Base-by-base conservation (phyloP, 2,113 vertebrate genomes). In the Cygnus buccinator region DNA sequence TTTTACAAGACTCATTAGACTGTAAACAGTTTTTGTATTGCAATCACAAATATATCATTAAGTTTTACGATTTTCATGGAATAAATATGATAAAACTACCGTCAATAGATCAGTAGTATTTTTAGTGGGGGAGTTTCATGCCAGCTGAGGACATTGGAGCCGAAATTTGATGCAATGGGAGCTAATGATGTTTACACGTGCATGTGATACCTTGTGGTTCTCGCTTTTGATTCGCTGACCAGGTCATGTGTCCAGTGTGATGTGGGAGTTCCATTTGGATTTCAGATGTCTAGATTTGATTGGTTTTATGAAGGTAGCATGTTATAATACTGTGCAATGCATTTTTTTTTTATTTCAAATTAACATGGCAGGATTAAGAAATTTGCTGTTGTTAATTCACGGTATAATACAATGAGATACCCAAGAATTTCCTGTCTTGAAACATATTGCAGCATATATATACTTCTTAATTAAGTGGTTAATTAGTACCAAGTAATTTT, bases 151-250 rank as follows among this genome's bases (percentile, higher is more conserved):
- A 25, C 41, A 46, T 23, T 26, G 50, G 15, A 14, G 13, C 74
- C 5, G 12, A 3, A 14, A 7, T 50, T 21, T 6, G 23, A 4
- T 48, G 3, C 13, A 7, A 6, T 12, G 25, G 31, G 35, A 26
- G 74, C 46, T 66, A 80, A 26, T 54, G 6, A 37, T 52, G 35
- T 88, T 91, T 57, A 21, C 58, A 26, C 5, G 6, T 22, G 75
- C 21, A 2, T 86, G 87, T 80, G 75, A 44, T 65, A 19, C 65
- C 13, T 25, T 28, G 37, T 52, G 63, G 7, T 58, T 63, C 84
- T 54, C 61, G 11, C 73, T 57, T 95, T 72, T 84, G 77, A 97
- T 97, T 97, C 29, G 96, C 85, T 97, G 96, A 75, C 94, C 89
- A 9, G 92, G 96, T 97, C 97, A 90, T 94, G 96, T 96, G 95